Conservation (phyloP, 2,888 invertebrate genomes). For the Orchesella flavescens region DNA sequence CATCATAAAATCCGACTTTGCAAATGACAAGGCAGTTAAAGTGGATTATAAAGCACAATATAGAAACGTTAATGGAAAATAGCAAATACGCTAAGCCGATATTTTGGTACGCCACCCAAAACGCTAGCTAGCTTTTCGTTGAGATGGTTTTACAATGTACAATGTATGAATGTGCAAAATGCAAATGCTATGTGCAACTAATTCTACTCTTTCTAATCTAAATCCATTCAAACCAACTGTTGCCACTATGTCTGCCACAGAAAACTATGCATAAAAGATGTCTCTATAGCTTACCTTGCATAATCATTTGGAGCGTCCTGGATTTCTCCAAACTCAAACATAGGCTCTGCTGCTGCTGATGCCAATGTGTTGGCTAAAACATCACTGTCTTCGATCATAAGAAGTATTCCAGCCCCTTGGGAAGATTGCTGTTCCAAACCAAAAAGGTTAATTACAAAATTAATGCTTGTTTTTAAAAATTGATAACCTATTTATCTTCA, state of each 20-base stretch:
- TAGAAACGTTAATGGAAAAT: too few species aligned
- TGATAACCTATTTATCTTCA: background rate
- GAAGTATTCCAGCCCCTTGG: constrained; percentile 46
- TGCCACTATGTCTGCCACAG: background rate
- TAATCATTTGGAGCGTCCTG: constrained; percentile 42
- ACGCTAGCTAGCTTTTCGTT: too few species aligned
- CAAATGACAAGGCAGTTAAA: too few species aligned
- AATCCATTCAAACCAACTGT: background rate
- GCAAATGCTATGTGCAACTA: background rate
- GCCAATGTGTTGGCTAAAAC: too few species aligned
- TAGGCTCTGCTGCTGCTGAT: background rate
- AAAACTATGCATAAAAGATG: background rate
- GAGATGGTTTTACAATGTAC: too few species aligned
- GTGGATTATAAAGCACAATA: too few species aligned
- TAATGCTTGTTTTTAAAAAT: background rate
- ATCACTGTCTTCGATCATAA: constrained; percentile 45
- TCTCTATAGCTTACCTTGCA: constrained; percentile 13
- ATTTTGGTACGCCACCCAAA: too few species aligned
- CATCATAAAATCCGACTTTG: too few species aligned
- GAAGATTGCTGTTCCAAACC: constrained; percentile 28
- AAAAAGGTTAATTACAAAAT: constrained; percentile 13
- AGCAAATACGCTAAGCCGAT: too few species aligned
- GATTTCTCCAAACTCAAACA: constrained; percentile 57
- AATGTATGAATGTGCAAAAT: background rate
- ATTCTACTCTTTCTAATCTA: background rate